phyloP scores from a whole-genome alignment of 2,888 invertebrate genomes.

The Drosophila koepferae region DNA sequence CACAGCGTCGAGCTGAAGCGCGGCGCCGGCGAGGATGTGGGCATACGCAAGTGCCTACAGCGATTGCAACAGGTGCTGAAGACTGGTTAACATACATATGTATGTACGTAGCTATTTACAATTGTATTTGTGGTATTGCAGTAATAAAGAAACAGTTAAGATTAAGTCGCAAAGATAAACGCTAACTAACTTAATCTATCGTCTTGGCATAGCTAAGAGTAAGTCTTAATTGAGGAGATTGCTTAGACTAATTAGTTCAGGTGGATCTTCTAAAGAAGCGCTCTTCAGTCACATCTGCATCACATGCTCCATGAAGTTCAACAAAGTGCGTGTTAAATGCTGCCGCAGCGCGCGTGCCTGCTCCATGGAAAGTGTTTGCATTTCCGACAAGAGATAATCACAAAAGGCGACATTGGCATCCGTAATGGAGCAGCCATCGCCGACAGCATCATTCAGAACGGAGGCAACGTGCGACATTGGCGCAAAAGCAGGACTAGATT shows the following conservation, averaged over 20 bases:
- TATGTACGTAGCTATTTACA: not conserved
- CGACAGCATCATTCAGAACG: not conserved
- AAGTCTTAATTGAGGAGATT: not conserved
- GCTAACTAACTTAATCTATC: not conserved
- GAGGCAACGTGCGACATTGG: not conserved
- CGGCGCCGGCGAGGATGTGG: constrained; percentile 83
- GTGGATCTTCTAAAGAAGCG: not conserved
- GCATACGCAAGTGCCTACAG: constrained; percentile 80
- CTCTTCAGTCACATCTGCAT: not conserved
- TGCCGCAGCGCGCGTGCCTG: constrained; percentile 13
- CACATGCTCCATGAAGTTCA: constrained; percentile 3
- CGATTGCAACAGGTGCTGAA: constrained; percentile 62
- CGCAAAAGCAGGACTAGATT: not conserved
- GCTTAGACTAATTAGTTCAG: not conserved
- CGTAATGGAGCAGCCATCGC: not conserved
- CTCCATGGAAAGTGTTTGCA: constrained; percentile 10
- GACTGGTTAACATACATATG: not conserved
- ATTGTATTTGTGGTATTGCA: not conserved
- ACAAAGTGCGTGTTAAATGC: not conserved
- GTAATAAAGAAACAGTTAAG: not conserved
- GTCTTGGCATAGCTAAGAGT: not conserved
- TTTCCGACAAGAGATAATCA: constrained; percentile 14
- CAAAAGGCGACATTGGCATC: constrained; percentile 14
- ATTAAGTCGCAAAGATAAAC: not conserved
- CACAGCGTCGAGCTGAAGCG: constrained; percentile 82